Percentiles rank a stretch among this genome's conserved stretches.
phyloP scores from a whole-genome alignment of 2,888 invertebrate genomes.

The Venusia cambrica region DNA sequence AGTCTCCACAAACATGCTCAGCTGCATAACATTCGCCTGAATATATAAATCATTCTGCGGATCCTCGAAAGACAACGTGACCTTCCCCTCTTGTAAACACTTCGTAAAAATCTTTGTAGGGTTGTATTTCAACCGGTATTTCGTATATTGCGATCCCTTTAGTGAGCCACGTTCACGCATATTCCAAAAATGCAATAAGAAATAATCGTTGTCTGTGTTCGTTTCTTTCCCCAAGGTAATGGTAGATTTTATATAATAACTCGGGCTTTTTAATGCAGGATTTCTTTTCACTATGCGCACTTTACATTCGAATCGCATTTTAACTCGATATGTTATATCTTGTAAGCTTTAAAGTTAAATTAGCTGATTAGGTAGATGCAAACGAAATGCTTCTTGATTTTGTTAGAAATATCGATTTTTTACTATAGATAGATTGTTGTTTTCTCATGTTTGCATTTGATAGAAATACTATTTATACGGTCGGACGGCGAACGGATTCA shows the following conservation, averaged over 20 bases:
- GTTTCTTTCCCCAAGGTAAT: constrained; percentile 21
- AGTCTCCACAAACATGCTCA: constrained; percentile 8
- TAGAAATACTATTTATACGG: too few relatives aligned
- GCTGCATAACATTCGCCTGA: constrained; percentile 3
- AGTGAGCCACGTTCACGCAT: constrained; percentile 8
- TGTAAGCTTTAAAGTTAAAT: too few relatives aligned
- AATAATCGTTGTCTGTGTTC: constrained; percentile 15
- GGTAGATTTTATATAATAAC: constrained; percentile 12
- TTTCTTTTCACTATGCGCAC: constrained; percentile 17
- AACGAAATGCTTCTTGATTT: too few relatives aligned
- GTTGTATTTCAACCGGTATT: constrained; percentile 13
- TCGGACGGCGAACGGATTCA: too few relatives aligned
- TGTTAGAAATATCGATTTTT: too few relatives aligned
- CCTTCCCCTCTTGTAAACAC: constrained; percentile 14
- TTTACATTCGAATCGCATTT: constrained; percentile 18
- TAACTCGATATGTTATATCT: too few relatives aligned
- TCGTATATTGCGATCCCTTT: constrained; percentile 14
- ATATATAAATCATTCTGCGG: constrained; percentile 17
- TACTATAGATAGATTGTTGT: too few relatives aligned
- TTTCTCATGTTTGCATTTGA: too few relatives aligned
- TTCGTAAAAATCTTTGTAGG: constrained; percentile 15
- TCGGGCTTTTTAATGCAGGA: constrained; percentile 6
- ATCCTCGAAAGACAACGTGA: constrained; percentile 16
- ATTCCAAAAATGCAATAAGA: constrained; percentile 17
- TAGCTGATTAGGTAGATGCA: too few relatives aligned